Base-by-base conservation (phyloP, 2,888 invertebrate species). In the Tanaodytes sp. region DNA sequence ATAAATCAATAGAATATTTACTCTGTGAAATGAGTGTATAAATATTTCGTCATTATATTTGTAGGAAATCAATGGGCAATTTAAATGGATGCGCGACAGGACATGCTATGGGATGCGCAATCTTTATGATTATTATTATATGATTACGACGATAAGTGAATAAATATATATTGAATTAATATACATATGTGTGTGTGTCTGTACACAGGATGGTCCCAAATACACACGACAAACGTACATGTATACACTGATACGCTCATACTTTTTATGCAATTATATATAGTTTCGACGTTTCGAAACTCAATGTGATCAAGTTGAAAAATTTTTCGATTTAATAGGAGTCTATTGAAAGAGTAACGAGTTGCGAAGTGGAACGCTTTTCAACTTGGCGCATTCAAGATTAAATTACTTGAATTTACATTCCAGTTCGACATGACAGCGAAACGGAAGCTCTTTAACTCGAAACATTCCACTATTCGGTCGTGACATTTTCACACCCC, bases 21-120 rank as follows among this genome's bases (percentile, higher is more conserved):
- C 82, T 84, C 79, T 81, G 82, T 83, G 83, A 83, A 82, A 46
- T 82, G 82, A 79, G 78, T 83, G 83, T 84, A 82, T 81, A 83
- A 81, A 81, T 84, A 82, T 84, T 83, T 81, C 83, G 82, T 80
- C 81, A 83, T 77, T 77, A 79, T 82, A 79, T 72, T 73, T 61
- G 69, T 76, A 76, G 73, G 42, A 42, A 58, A 69, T 72, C 49
- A 55, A 68, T 27, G 54, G 55, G 30, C 54, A 48, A 61, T 55
- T 72, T 68, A 30, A 48, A 49, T 31, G 39, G 48, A 66, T 40
- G 59, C 51, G 65, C 64, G 46, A 58, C 46, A 48, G 37, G 48
- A 55, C 48, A 62, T 49, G 54, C 55, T 48, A 59, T 49, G 52
- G 46, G 58, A 31, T 52, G 54, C 46, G 67, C 43, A 62, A 64